These are phyloP conservation scores for Oryzias javanicus DNA, from an alignment of 2,113 vertebrate genomes.

Conservation along the genomic window DNA sequence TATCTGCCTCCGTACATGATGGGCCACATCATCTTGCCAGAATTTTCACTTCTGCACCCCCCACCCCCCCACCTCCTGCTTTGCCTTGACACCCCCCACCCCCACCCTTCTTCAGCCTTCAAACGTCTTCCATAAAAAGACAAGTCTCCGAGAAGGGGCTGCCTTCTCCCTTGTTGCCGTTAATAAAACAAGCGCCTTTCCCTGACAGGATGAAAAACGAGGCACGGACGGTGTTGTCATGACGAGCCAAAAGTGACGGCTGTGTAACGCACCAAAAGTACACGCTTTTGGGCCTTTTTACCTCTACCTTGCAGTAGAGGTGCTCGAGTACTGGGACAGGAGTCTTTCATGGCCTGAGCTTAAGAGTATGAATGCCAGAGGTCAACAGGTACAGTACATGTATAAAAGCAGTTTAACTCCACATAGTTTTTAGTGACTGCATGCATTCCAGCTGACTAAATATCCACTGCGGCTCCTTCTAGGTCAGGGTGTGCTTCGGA, in stretches of 20 bases:
- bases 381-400: constrained; percentile 3
- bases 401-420: background rate
- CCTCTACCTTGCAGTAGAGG: background rate
- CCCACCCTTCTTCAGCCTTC: constrained; percentile 27
- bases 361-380: constrained; percentile 11
- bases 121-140: constrained; percentile 70
- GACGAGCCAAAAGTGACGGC: constrained; percentile 43
- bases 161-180: constrained; percentile 56
- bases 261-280: constrained; percentile 10
- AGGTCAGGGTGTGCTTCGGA: constrained; percentile 39
- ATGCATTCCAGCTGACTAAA: constrained; percentile 29
- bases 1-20: constrained; percentile 26
- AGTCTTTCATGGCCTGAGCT: background rate
- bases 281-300: background rate
- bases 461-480: constrained; percentile 18
- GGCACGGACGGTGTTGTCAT: constrained; percentile 39
- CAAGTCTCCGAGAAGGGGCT: constrained; percentile 53
- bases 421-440: background rate
- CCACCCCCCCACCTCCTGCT: constrained; percentile 10
- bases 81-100: background rate
- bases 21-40: constrained; percentile 43
- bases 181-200: constrained; percentile 65
- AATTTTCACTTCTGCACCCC: constrained; percentile 46
- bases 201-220: constrained; percentile 41
- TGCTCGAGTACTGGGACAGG: background rate